Base-by-base conservation (phyloP, 2,797 vertebrate genomes). In the Pseudocheirus occidentalis region DNA sequence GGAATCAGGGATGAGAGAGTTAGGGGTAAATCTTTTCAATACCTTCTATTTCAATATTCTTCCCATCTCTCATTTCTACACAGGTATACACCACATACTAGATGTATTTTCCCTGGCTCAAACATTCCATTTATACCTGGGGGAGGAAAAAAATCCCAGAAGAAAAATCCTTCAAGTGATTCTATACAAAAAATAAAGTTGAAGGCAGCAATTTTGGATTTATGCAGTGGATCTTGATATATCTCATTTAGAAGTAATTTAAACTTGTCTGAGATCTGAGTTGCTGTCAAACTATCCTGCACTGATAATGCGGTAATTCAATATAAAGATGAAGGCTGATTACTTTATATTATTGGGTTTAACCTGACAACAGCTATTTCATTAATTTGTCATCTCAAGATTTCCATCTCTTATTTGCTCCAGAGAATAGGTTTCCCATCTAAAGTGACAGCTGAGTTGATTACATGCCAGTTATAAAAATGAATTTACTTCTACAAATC, bases 401-500 rank as follows among this genome's bases (percentile, higher is more conserved):
- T 98, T 98, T 98, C 98, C 98, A 98, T 99, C 98, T 98, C 98
- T 98, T 98, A 98, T 98, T 98, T 98, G 98, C 98, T 98, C 98
- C 93, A 98, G 98, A 98, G 98, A 98, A 98, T 98, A 98, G 98
- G 94, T 98, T 98, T 98, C 97, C 98, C 97, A 98, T 98, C 97
- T 98, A 96, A 98, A 98, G 97, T 98, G 99, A 99, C 98, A 99
- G 98, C 97, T 95, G 97, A 98, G 98, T 97, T 98, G 99, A 99
- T 99, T 99, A 98, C 98, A 98, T 98, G 98, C 97, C 98, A 98
- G 98, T 98, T 99, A 98, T 97, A 98, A 98, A 99, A 99, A 98
- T 98, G 98, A 99, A 99, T 98, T 98, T 98, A 97, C 97, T 98
- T 98, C 97, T 96, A 97, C 94, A 98, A 98, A 96, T 98, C 97